A percentile compares a stretch with the other conserved stretches of the same genome.
These are phyloP conservation scores for Patella ulyssiponensis DNA, from an alignment of 2,888 invertebrate genomes.

Conservation along the genomic window DNA sequence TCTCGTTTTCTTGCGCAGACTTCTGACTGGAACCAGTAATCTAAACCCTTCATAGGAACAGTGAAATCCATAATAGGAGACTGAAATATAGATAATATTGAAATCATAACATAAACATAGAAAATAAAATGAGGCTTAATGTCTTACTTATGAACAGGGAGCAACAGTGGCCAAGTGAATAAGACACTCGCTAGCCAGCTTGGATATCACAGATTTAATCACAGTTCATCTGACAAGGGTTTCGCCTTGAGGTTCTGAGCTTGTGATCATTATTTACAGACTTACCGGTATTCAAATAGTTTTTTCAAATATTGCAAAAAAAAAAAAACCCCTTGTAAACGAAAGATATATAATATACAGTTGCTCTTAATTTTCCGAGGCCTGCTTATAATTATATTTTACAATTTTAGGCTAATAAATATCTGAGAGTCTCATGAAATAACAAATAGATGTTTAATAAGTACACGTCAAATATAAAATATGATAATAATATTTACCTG, in stretches of 20 bases:
- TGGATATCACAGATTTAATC: no score
- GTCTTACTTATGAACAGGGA: no score
- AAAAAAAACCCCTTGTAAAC: constrained; percentile 23
- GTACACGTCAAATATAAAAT: not conserved
- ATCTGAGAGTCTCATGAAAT: not conserved
- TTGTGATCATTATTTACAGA: no score
- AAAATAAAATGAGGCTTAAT: no score
- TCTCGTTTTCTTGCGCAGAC: constrained; percentile 88
- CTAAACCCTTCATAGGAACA: constrained; percentile 86
- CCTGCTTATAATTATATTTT: no score
- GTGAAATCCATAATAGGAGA: constrained; percentile 86
- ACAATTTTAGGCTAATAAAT: not conserved
- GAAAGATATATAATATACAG: not conserved
- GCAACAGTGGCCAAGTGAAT: no score
- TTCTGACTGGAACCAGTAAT: constrained; percentile 90
- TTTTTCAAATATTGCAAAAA: not conserved
- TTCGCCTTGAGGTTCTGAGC: no score
- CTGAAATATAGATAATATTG: constrained; percentile 74
- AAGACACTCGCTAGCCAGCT: no score
- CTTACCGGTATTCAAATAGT: not conserved
- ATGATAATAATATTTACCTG: constrained; percentile 75
- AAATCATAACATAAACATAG: no score
- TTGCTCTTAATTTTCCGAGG: not conserved
- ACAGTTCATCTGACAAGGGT: no score
- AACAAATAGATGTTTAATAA: not conserved